Percentiles rank a stretch among this genome's conserved stretches.
Evolutionary conservation across 2,797 vertebrate genomes (phyloP).

Genomic region (Leptodactylus fallax): DNA sequence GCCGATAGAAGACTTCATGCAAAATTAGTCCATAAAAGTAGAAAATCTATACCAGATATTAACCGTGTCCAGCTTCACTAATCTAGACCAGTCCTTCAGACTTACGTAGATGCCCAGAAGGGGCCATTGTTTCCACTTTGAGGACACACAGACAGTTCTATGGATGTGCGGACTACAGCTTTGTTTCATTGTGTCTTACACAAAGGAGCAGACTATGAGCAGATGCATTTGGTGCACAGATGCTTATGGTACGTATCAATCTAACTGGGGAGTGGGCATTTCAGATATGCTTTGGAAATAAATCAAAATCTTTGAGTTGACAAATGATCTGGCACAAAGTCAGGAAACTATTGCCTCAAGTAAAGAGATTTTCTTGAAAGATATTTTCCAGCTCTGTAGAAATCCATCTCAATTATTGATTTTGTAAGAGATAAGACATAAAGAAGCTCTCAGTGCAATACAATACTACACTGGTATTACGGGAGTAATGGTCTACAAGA

Average conservation of each 20-base stretch:
- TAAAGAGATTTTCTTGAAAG: background rate
- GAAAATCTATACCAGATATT: background rate
- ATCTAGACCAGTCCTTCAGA: background rate
- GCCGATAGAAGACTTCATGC: too few species aligned
- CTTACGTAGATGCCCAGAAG: background rate
- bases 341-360: background rate
- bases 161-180: background rate
- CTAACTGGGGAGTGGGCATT: conserved; percentile 27
- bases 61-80: background rate
- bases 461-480: background rate
- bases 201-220: background rate
- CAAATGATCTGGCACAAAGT: background rate
- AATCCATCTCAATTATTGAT: background rate
- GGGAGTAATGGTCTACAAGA: background rate
- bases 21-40: too few species aligned
- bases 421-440: background rate
- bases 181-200: conserved; percentile 8
- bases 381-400: background rate
- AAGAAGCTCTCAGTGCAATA: background rate
- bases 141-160: conserved; percentile 2
- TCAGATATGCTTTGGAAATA: background rate
- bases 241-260: conserved; percentile 32
- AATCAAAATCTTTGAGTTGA: conserved; percentile 18
- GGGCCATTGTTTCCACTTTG: background rate
- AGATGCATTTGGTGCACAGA: conserved; percentile 42